Evolutionary conservation across 2,797 vertebrate species (phyloP).

Genomic region (Mycteria americana): DNA sequence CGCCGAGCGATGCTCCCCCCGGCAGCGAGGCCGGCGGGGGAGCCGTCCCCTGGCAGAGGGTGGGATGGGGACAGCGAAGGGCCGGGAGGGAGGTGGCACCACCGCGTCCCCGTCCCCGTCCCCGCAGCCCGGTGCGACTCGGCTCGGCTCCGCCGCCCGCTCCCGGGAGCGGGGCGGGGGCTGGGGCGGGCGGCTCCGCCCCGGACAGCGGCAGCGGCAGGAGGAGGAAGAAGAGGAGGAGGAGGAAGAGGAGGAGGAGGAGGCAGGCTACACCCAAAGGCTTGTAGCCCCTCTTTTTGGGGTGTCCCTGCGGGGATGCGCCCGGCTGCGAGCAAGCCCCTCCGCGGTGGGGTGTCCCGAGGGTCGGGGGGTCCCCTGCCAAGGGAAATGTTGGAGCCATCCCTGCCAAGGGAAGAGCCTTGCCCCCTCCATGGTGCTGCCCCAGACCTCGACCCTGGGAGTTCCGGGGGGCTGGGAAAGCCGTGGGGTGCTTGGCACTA

Average conservation of each 20-base stretch:
- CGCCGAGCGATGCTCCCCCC: neutral
- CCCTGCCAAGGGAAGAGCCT: neutral
- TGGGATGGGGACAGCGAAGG: neutral
- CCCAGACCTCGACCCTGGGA: neutral
- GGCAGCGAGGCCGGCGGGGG: neutral
- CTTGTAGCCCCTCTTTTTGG: neutral
- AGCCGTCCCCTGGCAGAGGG: neutral
- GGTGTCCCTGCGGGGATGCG: neutral
- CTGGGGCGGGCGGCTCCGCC: conserved; percentile 25
- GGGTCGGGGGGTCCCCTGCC: neutral
- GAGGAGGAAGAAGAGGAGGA: neutral
- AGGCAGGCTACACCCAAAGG: neutral
- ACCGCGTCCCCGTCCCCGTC: neutral
- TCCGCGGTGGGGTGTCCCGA: neutral
- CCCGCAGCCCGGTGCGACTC: neutral
- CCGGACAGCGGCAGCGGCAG: neutral
- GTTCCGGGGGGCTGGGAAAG: neutral
- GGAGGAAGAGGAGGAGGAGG: neutral
- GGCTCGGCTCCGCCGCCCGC: neutral
- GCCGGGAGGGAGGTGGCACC: neutral
- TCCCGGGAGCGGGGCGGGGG: conserved; percentile 17
- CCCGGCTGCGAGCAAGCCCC: neutral
- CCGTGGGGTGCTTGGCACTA: accelerated
- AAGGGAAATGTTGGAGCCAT: neutral
- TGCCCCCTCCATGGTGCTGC: neutral